Base-by-base conservation (phyloP, 2,113 vertebrate genomes). In the Dasyurus viverrinus region DNA sequence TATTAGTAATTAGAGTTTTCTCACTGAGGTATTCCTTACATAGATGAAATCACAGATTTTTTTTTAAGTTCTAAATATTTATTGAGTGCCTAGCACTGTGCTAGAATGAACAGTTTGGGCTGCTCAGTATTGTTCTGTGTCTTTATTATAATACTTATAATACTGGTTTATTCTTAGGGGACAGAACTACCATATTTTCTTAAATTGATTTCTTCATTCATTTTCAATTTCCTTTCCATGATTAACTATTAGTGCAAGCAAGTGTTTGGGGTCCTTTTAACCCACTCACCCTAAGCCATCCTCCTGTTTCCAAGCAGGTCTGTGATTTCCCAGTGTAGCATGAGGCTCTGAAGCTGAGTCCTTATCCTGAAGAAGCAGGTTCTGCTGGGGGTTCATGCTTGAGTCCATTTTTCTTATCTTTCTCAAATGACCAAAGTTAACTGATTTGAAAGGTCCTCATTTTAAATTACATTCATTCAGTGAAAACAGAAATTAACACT, bases 401-500 rank as follows among this genome's bases (percentile, higher is more conserved):
- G 96, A 98, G 98, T 98, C 98, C 52, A 26, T 98, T 98, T 98
- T 98, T 98, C 98, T 98, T 98, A 98, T 98, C 98, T 99, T 98
- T 97, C 96, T 98, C 96, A 98, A 98, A 98, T 98, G 98, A 96
- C 97, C 97, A 57, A 98, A 99, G 97, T 98, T 99, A 98, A 98
- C 98, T 98, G 98, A 98, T 98, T 98, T 98, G 98, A 98, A 99
- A 98, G 97, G 97, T 97, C 98, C 98, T 98, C 98, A 98, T 98
- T 98, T 98, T 98, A 98, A 98, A 98, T 98, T 98, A 98, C 98
- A 99, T 98, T 99, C 98, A 98, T 98, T 98, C 98, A 98, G 96
- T 98, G 98, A 98, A 99, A 98, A 98, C 98, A 99, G 98, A 98
- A 99, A 98, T 99, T 98, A 99, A 98, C 98, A 99, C 98, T 99